Percentiles rank a stretch among this genome's conserved stretches.
These are phyloP conservation scores for Saturnia pavonia DNA, from an alignment of 2,888 invertebrate species.

Conservation along the genomic window DNA sequence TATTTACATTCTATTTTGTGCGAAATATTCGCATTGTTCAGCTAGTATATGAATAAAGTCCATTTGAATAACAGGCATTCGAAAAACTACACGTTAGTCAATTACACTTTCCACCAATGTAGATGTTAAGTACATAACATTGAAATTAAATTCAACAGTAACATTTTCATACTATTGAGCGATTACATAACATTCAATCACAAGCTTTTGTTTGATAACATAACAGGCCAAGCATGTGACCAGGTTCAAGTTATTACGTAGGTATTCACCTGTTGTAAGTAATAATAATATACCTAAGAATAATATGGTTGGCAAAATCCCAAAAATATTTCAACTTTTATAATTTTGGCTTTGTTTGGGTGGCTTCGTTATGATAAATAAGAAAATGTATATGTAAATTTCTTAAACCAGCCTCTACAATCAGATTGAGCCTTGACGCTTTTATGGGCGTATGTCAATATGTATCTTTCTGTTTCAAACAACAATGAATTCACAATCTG, in stretches of 20 bases:
- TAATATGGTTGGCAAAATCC: slow-evolving; percentile 12
- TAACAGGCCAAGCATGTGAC: not conserved
- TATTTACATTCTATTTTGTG: too few relatives aligned
- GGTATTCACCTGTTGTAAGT: slow-evolving; percentile 5
- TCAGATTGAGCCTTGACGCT: not conserved
- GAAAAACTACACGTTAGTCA: too few relatives aligned
- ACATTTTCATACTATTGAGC: too few relatives aligned
- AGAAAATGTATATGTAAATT: not conserved
- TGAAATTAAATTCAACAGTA: too few relatives aligned
- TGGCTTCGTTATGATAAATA: not conserved
- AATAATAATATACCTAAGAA: slow-evolving; percentile 9
- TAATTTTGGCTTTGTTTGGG: not conserved
- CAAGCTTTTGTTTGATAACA: slow-evolving; percentile 18
- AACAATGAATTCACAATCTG: too few relatives aligned
- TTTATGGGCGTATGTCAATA: not conserved
- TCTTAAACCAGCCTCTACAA: not conserved
- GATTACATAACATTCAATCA: not conserved
- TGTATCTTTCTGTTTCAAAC: too few relatives aligned
- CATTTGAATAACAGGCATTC: too few relatives aligned
- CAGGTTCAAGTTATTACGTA: slow-evolving; percentile 12
- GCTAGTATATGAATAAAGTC: too few relatives aligned
- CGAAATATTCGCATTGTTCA: too few relatives aligned
- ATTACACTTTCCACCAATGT: too few relatives aligned
- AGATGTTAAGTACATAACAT: too few relatives aligned
- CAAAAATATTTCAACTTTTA: slow-evolving; percentile 13